Conservation (phyloP, 1,140 invertebrate species). For the Chrysomallon squamiferum region DNA sequence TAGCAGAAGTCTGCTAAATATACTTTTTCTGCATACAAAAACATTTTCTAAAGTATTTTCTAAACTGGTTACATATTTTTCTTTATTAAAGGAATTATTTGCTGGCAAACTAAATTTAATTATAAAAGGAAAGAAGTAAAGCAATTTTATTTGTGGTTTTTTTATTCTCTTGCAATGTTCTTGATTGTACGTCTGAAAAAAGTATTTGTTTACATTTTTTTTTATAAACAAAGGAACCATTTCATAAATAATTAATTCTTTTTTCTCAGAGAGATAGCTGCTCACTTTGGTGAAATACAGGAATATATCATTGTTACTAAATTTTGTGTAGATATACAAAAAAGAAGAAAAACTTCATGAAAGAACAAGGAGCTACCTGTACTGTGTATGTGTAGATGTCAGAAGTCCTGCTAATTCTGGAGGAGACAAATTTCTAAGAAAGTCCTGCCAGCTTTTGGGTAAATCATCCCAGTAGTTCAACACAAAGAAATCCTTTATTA, state of each 20-base stretch:
- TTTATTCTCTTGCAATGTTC: too few species aligned
- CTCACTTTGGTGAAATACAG: background rate
- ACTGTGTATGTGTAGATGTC: background rate
- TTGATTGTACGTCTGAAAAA: too few species aligned
- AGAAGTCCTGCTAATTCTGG: slow-evolving; percentile 12
- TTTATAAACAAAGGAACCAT: background rate
- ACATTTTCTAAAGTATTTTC: too few species aligned
- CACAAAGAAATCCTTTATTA: slow-evolving; percentile 58
- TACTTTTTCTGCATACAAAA: too few species aligned
- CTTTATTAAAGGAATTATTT: too few species aligned
- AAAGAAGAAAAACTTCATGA: background rate
- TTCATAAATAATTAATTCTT: background rate
- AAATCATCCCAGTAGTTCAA: slow-evolving; percentile 48
- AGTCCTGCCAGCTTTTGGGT: slow-evolving; percentile 37
- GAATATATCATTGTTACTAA: background rate
- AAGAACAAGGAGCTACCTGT: background rate
- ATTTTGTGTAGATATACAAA: background rate
- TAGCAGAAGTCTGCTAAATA: too few species aligned
- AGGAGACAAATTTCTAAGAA: slow-evolving; percentile 10
- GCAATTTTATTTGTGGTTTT: too few species aligned
- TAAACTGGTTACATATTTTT: too few species aligned
- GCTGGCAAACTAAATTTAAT: too few species aligned
- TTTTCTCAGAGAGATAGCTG: background rate
- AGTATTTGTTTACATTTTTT: too few species aligned
- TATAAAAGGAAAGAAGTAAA: too few species aligned